Conservation (phyloP, 2,113 vertebrate genomes). For the Coptodon bakossiorum region DNA sequence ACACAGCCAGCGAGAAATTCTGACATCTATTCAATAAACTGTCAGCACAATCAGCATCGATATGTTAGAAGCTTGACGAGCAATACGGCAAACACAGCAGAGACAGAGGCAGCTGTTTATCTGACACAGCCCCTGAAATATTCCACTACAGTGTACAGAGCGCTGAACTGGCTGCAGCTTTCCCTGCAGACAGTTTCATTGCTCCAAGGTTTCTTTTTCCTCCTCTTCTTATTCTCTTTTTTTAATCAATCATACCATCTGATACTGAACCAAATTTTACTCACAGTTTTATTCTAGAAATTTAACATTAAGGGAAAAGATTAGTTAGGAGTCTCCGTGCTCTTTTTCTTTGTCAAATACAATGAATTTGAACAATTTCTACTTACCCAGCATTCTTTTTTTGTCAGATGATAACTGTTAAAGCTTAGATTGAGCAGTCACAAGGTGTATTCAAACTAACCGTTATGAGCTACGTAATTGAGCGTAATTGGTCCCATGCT, state of each 20-base stretch:
- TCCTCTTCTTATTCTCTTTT: background rate
- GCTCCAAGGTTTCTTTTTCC: background rate
- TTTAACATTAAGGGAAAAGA: background rate
- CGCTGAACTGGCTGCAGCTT: background rate
- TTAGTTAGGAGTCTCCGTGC: background rate
- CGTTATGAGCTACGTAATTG: background rate
- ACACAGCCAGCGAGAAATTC: background rate
- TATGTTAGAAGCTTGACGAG: slow-evolving; percentile 10
- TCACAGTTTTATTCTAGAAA: background rate
- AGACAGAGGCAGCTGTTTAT: background rate
- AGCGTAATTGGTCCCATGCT: background rate
- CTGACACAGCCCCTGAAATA: background rate
- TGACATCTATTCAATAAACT: slow-evolving; percentile 47
- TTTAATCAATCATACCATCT: background rate
- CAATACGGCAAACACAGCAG: slow-evolving; percentile 3
- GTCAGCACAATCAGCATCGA: slow-evolving; percentile 25
- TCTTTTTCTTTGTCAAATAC: background rate
- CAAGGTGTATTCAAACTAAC: background rate
- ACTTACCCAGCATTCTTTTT: background rate
- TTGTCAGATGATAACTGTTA: background rate
- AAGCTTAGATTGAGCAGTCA: background rate
- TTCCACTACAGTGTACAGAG: background rate
- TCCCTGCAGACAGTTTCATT: background rate
- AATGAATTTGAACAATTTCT: background rate
- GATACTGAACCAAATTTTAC: background rate